Conservation (phyloP, 1,140 invertebrate genomes). For the Glomeris maerens region DNA sequence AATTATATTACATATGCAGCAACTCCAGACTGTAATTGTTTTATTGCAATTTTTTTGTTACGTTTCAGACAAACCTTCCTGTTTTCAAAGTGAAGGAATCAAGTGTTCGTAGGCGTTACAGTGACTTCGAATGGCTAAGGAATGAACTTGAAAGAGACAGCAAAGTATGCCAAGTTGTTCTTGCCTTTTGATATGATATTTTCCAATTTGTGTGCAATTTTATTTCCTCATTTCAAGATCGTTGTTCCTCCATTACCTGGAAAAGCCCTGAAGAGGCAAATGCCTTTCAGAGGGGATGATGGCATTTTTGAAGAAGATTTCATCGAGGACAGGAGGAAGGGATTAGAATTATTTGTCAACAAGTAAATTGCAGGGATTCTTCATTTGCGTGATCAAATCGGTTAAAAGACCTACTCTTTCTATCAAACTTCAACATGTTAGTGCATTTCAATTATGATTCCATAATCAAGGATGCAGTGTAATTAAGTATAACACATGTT, state of each 20-base stretch:
- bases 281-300: constrained; percentile 95
- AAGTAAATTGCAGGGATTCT: constrained; percentile 75
- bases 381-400: constrained; percentile 10
- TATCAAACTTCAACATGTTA: too few species aligned
- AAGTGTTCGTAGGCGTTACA: constrained; percentile 89
- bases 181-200: not conserved
- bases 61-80: constrained; percentile 92
- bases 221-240: constrained; percentile 48
- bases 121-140: constrained; percentile 99
- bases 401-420: too few species aligned
- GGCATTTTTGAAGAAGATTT: constrained; percentile 99
- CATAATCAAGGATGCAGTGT: too few species aligned
- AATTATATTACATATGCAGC: too few species aligned
- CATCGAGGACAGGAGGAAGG: constrained; percentile 96
- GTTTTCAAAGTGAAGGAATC: constrained; percentile 99
- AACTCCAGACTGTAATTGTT: too few species aligned
- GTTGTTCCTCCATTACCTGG: constrained; percentile 94
- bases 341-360: constrained; percentile 95
- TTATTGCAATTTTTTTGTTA: too few species aligned
- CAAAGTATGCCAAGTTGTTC: constrained; percentile 56
- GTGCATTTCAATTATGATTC: too few species aligned
- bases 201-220: not conserved
- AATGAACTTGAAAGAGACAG: constrained; percentile 98
- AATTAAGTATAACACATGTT: too few species aligned
- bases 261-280: constrained; percentile 94